Evolutionary conservation across 2,888 invertebrate genomes (phyloP).

Genomic region (Lutraria lutraria): DNA sequence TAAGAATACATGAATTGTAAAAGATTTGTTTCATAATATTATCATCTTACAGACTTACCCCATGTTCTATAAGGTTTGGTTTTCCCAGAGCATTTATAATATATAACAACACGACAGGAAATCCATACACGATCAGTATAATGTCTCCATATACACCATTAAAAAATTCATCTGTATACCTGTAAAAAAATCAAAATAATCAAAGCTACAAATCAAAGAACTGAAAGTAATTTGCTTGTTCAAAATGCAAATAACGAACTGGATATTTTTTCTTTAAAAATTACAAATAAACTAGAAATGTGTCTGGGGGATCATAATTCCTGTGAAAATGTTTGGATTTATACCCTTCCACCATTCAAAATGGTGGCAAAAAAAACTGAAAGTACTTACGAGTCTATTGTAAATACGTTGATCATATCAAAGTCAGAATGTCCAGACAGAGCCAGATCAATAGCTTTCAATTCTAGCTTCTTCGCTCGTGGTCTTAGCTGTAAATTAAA

Average conservation of each 20-base stretch:
- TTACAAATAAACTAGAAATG: too few relatives aligned
- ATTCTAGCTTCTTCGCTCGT: slow-evolving; percentile 57
- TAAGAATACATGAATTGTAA: too few relatives aligned
- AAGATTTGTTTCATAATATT: too few relatives aligned
- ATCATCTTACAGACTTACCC: slow-evolving; percentile 87
- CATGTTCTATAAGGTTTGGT: slow-evolving; percentile 91
- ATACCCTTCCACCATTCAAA: too few relatives aligned
- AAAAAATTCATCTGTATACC: slow-evolving; percentile 67
- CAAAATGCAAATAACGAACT: too few relatives aligned
- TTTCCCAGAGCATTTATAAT: slow-evolving; percentile 91
- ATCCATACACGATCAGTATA: slow-evolving; percentile 90
- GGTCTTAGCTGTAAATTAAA: slow-evolving; percentile 50
- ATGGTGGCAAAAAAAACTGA: too few relatives aligned
- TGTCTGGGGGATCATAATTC: too few relatives aligned
- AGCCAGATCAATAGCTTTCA: slow-evolving; percentile 62
- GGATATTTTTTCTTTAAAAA: too few relatives aligned
- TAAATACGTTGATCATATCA: slow-evolving; percentile 63
- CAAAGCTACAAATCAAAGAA: not conserved
- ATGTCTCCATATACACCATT: slow-evolving; percentile 88
- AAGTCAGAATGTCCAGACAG: slow-evolving; percentile 57
- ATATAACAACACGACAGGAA: slow-evolving; percentile 91
- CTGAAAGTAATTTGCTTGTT: not conserved
- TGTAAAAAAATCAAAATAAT: slow-evolving; percentile 31
- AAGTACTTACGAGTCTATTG: slow-evolving; percentile 66
- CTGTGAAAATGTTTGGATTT: too few relatives aligned